Evolutionary conservation across 1,140 invertebrate genomes (phyloP).

Genomic region (Apis mellifera): Amel_HAv3.1 CM009942.2:10319001-10319500

Average conservation of each 20-base stretch:
- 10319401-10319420: too few species aligned
- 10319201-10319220: slow-evolving; percentile 3
- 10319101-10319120: slow-evolving; percentile 40
- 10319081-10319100: slow-evolving; percentile 48
- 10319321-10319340: not conserved
- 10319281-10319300: slow-evolving; percentile 49
- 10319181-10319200: slow-evolving; percentile 65
- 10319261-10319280: not conserved
- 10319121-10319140: slow-evolving; percentile 66
- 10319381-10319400: too few species aligned
- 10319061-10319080: slow-evolving; percentile 49
- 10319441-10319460: too few species aligned
- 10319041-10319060: slow-evolving; percentile 51
- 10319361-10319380: not conserved
- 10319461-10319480: too few species aligned
- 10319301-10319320: slow-evolving; percentile 14
- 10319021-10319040: slow-evolving; percentile 56
- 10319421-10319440: too few species aligned
- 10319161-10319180: slow-evolving; percentile 45
- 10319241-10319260: slow-evolving; percentile 40
- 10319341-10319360: not conserved
- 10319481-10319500: too few species aligned
- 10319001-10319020: slow-evolving; percentile 62
- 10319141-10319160: slow-evolving; percentile 51
- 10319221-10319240: slow-evolving; percentile 31